Base-by-base conservation (phyloP, 2,113 vertebrate species). In the Cottus gobio region DNA sequence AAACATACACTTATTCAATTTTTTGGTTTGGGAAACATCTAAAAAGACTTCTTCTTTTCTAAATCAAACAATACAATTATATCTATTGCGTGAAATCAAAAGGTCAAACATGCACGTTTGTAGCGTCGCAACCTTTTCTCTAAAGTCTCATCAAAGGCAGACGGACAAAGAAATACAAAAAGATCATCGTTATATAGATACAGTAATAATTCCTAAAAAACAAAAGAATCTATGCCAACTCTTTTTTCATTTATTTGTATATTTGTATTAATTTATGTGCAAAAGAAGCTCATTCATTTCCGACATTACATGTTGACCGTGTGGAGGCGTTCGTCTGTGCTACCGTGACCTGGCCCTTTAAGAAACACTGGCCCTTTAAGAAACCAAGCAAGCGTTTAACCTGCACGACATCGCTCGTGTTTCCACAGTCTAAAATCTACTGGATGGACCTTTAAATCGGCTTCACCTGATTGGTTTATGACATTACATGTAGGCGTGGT, bases 241-340 rank as follows among this genome's bases (percentile, higher is more conserved):
- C 68, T 82, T 86, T 6, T 34, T 34, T 34, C 4, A 34, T 80
- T 44, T 1, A 5, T 1, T 50, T 79, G 60, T 46, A 71, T 85
- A 68, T 79, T 83, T 63, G 79, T 91, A 91, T 92, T 91, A 89
- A 85, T 91, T 90, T 87, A 94, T 93, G 96, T 96, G 96, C 96
- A 96, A 96, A 88, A 91, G 72, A 95, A 95, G 95, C 95, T 85
- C 70, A 77, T 93, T 92, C 89, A 92, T 92, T 85, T 85, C 79
- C 82, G 90, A 96, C 87, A 79, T 90, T 89, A 87, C 83, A 92
- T 73, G 52, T 37, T 52, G 15, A 37, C 65, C 73, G 58, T 39
- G 48, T 76, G 61, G 79, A 50, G 79, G 62, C 62, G n/a, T 60
- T 77, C 54, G 71, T 75, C 61, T 76, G 76, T 22, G 79, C 79